Conservation (phyloP, 2,113 vertebrate genomes). For the Dryoscopus gambensis region DNA sequence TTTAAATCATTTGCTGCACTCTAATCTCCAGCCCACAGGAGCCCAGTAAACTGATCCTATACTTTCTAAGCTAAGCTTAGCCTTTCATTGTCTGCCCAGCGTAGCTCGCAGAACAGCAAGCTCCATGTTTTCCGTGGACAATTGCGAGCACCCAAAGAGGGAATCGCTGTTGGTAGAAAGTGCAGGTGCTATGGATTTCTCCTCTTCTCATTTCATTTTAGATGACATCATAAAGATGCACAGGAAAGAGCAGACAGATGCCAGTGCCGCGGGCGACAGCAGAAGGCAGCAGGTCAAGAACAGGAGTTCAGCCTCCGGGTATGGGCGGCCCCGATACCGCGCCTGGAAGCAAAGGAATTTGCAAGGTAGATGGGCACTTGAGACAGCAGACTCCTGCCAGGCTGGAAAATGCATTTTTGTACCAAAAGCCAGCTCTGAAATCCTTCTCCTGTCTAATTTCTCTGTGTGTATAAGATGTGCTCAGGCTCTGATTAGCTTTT, state of each 20-base stretch:
- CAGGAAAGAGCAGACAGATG: background rate
- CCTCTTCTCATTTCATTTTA: slow-evolving; percentile 14
- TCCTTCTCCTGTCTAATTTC: background rate
- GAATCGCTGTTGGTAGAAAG: background rate
- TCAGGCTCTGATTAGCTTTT: background rate
- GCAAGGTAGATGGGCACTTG: slow-evolving; percentile 15
- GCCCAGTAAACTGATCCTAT: background rate
- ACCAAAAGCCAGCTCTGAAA: background rate
- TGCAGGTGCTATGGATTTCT: background rate
- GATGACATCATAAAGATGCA: slow-evolving; percentile 63
- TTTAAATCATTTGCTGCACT: background rate
- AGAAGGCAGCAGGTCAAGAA: slow-evolving; percentile 18
- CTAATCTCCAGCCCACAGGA: background rate
- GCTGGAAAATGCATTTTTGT: background rate
- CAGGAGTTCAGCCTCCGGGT: background rate
- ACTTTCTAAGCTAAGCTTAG: slow-evolving; percentile 20
- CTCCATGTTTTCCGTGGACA: rapidly evolving
- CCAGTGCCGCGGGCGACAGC: background rate
- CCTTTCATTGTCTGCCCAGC: background rate
- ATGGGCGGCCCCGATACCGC: background rate
- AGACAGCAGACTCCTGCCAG: background rate
- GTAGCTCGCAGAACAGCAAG: background rate
- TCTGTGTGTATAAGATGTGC: background rate
- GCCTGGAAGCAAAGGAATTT: slow-evolving; percentile 53
- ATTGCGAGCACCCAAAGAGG: background rate